Evolutionary conservation across 2,888 invertebrate species (phyloP), one percentile per base, ranked within the genome.

Genomic region (Euzophera pinguis): DNA sequence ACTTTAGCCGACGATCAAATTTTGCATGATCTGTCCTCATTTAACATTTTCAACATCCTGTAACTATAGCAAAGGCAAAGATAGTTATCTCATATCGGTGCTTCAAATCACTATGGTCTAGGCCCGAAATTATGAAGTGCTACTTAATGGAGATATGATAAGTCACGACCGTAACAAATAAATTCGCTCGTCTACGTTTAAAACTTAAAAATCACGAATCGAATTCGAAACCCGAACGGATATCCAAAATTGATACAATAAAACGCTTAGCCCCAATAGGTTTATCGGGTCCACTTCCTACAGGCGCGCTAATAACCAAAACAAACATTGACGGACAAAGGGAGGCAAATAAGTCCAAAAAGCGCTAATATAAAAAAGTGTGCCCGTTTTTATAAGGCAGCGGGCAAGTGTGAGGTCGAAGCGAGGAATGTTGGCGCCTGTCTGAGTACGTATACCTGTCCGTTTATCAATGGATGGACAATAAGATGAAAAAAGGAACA

Each of bases 361-460:
- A 89, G 86, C 81, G 82, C 81, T 80, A 82, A 85, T 83, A 87
- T 80, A 88, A 88, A 89, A 89, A 87, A 88, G 81, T 81, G 85
- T 84, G 83, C 75, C 81, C 79, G 86, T 86, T 87, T 89, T 88
- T 87, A 85, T 89, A 84, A 77, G 73, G 76, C 80, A 72, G 73
- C 83, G 80, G 86, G 83, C 80, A 84, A 88, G 89, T 90, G 90
- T 90, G 90, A 89, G 89, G 90, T 89, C 90, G 90, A 74, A 77
- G 65, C 85, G 84, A 87, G 85, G 90, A 90, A 90, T 90, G 90
- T 89, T 90, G 90, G 90, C 90, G 90, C 90, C 90, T 81, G 88
- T 87, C 89, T 88, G 89, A 89, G 89, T 89, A 88, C 86, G 83
- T 86, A 87, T 90, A 89, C 89, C 89, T 89, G 90, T 90, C 83